Evolutionary conservation across 2,797 vertebrate genomes (phyloP), one percentile per base, ranked within the genome.

Genomic region (Merluccius polli): DNA sequence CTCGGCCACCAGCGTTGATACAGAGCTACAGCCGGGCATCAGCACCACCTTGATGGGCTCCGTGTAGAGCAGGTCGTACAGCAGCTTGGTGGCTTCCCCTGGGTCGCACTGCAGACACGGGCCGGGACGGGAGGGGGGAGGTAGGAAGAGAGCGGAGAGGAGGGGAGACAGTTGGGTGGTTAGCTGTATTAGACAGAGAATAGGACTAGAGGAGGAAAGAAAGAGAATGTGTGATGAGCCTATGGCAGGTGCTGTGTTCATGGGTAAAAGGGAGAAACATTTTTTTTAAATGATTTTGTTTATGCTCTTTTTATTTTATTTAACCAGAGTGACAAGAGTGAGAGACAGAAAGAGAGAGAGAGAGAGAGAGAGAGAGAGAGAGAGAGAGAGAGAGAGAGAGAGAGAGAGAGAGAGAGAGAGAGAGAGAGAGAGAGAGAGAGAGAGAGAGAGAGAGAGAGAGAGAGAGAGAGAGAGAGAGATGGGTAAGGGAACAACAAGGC

Each of bases 1-100:
- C 78, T 96, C 95, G 0, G 95, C 96, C 82, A 98, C 96, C 68
- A 97, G 87, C 0, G 95, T 97, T 77, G 96, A 97, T 33, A 97
- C 95, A 0, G 94, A 95, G 83, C 96, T 97, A 86, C 96, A 96
- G 65, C 96, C 96, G 0, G 95, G 95, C 95, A 97, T 94, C 71
- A 97, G 93, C 72, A 96, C 94, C 5, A 97, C 95, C 91, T 97
- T 97, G 89, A 96, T 96, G 72, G 95, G 95, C 80, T 96, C 95
- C 0, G 95, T 96, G 90, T 96, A 97, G 18, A 96, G 93, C 10
- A 96, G 93, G 87, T 97, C 95, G 0, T 97, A 97, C 71, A 96
- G 92, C 82, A 95, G 90, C 84, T 96, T 95, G 79, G 95, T 96
- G 79, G 95, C 95, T 80, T 96, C 94, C 3, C 95, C 95, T 0